phyloP scores from a whole-genome alignment of 1,140 invertebrate genomes.

The Calephelis nemesis region DNA sequence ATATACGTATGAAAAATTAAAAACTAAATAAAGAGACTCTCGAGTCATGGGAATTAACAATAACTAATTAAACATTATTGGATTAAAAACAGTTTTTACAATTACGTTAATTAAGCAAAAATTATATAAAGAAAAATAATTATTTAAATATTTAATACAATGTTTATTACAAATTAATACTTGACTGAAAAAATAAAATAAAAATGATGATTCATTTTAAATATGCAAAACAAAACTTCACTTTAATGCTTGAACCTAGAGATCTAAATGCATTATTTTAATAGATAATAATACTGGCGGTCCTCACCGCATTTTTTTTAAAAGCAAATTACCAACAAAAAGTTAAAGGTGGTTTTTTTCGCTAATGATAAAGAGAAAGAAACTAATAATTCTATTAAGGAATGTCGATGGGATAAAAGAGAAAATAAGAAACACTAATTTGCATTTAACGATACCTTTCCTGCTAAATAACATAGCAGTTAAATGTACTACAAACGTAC shows the following conservation, averaged over 20 bases:
- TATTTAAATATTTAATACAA: slow-evolving; percentile 1
- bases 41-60: slow-evolving; percentile 8
- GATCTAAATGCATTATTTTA: neutral
- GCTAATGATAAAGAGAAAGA: no score
- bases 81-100: slow-evolving; percentile 1
- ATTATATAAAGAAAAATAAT: neutral
- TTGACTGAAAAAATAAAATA: neutral
- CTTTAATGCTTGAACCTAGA: neutral
- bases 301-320: no score
- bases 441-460: no score
- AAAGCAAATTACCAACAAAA: no score
- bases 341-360: no score
- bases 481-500: no score
- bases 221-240: neutral
- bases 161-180: neutral
- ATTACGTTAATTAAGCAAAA: neutral
- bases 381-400: no score
- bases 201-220: neutral
- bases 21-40: slow-evolving; percentile 13
- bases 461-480: no score
- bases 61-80: neutral
- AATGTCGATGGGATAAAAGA: no score
- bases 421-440: no score
- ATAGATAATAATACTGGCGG: neutral
- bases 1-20: neutral